Evolutionary conservation across 1,140 invertebrate species (phyloP).

Genomic region (Drosophila arawakana): DNA sequence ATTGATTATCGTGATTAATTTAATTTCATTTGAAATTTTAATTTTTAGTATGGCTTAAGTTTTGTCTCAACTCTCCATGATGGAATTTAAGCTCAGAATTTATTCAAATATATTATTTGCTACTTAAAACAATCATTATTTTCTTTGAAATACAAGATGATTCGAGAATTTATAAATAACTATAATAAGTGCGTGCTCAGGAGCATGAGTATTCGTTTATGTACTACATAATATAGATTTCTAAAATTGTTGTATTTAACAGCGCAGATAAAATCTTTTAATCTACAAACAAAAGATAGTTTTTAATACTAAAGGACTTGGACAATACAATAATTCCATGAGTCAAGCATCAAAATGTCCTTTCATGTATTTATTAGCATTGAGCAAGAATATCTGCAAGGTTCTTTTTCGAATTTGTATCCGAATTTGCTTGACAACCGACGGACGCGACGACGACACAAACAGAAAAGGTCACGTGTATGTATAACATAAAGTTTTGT

Average conservation of each 20-base stretch:
- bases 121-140: conserved; percentile 5
- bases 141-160: neutral
- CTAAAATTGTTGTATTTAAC: conserved; percentile 3
- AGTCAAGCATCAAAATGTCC: neutral
- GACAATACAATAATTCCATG: no score
- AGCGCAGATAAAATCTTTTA: neutral
- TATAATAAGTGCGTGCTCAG: neutral
- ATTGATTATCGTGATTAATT: conserved; percentile 24
- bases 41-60: conserved; percentile 9
- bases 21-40: neutral
- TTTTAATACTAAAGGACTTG: neutral
- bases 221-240: neutral
- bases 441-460: conserved; percentile 13
- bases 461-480: conserved; percentile 71
- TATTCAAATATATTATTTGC: neutral
- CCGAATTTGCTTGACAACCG: conserved; percentile 46
- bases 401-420: conserved; percentile 28
- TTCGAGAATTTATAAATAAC: neutral
- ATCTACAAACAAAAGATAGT: neutral
- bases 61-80: neutral
- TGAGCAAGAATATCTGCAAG: conserved; percentile 30
- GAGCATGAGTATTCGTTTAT: neutral
- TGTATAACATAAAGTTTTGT: conserved; percentile 71
- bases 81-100: neutral
- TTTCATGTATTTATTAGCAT: neutral